Evolutionary conservation across 2,113 vertebrate genomes (phyloP), one percentile per base, ranked within the genome.

Genomic region (Ornithorhynchus anatinus): DNA sequence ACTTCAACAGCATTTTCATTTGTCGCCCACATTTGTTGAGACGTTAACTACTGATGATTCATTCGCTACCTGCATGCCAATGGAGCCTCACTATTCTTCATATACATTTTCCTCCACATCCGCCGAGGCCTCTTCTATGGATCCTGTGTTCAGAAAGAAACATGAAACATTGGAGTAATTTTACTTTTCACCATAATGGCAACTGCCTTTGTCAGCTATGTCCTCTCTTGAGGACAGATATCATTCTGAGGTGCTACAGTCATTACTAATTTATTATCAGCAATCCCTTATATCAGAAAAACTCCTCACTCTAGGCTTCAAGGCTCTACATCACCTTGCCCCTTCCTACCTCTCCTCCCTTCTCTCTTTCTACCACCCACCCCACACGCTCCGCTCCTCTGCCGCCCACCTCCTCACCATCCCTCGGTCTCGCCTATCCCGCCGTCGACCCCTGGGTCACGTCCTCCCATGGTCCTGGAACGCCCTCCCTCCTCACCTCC

Each of bases 211-310:
- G 75, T 84, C 3, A 85, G 84, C 0, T 86, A 89, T 0, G 69
- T 88, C 0, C 17, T 59, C 2, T 81, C 44, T 5, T 88, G 82
- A 65, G 78, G 84, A 1, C 75, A 89, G 52, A 85, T 88, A 65
- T 86, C 76, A 1, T 86, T 88, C 19, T 88, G 81, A 75, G 81
- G 72, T 0, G 84, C 79, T 0, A 82, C 79, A 10, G 77, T 86
- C 2, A 88, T 88, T 10, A 86, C 84, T 7, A 84, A 86, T 32
- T 58, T 86, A 0, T 17, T 84, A 1, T 84, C 73, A 0, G 75
- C 75, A 0, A 32, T 77, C 2, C 83, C 80, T 2, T 84, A 68
- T 6, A 52, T 79, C 3, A 65, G 69, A n/a, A n/a, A n/a, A n/a
- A n/a, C n/a, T n/a, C n/a, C n/a, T n/a, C n/a, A n/a, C n/a, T n/a